Evolutionary conservation across 2,113 vertebrate genomes (phyloP).

Genomic region (Caloenas nicobarica): DNA sequence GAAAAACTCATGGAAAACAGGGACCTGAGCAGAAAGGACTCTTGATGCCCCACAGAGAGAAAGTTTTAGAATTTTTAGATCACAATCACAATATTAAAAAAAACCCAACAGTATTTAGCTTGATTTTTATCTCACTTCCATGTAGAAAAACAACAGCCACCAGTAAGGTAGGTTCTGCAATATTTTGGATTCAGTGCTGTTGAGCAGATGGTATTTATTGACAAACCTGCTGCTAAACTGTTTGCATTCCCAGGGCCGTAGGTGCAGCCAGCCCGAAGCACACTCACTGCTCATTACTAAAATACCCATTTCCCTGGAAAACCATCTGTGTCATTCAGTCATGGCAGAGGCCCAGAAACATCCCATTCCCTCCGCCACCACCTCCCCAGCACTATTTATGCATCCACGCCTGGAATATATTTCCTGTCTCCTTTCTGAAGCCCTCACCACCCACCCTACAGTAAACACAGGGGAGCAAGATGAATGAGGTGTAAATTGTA

Average conservation of each 20-base stretch:
- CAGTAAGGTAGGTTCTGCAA: neutral
- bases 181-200: neutral
- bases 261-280: slow-evolving; percentile 22
- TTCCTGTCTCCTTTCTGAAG: neutral
- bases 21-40: neutral
- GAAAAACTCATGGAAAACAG: neutral
- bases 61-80: neutral
- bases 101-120: neutral
- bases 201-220: slow-evolving; percentile 65
- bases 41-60: neutral
- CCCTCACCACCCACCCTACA: neutral
- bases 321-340: slow-evolving; percentile 43
- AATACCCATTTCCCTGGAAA: slow-evolving; percentile 50
- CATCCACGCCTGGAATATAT: neutral
- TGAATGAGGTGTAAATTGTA: neutral
- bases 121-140: neutral
- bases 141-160: neutral
- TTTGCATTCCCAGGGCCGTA: slow-evolving; percentile 17
- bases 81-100: neutral
- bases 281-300: slow-evolving; percentile 1
- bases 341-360: slow-evolving; percentile 1
- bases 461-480: neutral
- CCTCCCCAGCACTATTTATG: neutral
- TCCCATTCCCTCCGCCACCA: neutral
- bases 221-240: slow-evolving; percentile 59